A percentile compares a stretch with the other conserved stretches of the same genome.
Conservation (phyloP, 2,113 vertebrate genomes). For the Oriolus oriolus region DNA sequence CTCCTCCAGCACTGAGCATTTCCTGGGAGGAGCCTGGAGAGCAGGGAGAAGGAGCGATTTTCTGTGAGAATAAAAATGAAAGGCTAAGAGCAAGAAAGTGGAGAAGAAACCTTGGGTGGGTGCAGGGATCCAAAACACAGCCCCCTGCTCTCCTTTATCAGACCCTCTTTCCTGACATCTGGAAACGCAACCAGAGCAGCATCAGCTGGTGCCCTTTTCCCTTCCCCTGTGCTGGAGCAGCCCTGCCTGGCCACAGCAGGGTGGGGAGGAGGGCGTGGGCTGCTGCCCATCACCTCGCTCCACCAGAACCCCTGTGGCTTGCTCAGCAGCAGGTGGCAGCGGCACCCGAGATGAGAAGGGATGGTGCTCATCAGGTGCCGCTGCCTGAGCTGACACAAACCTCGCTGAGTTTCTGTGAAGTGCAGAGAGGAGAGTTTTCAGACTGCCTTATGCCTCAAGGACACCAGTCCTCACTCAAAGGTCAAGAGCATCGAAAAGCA, state of each 20-base stretch:
- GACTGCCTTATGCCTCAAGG: slow-evolving; percentile 58
- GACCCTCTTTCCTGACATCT: not conserved
- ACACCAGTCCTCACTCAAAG: slow-evolving; percentile 33
- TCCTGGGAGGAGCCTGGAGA: not conserved
- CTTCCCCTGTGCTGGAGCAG: not conserved
- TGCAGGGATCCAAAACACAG: not conserved
- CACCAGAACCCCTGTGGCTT: not conserved
- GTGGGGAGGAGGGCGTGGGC: not conserved
- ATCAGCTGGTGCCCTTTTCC: not conserved
- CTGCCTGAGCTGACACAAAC: not conserved
- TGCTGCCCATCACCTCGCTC: fast-evolving
- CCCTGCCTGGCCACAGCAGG: not conserved
- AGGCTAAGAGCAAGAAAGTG: not conserved
- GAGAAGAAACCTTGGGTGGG: not conserved
- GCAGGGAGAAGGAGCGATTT: not conserved
- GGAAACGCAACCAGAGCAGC: not conserved
- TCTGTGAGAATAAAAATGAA: not conserved
- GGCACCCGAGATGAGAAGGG: slow-evolving; percentile 20
- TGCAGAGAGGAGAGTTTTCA: slow-evolving; percentile 9
- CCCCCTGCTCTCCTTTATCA: not conserved
- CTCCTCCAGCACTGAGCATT: not conserved
- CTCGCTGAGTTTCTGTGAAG: not conserved
- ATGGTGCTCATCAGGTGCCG: not conserved
- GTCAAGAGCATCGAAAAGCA: slow-evolving; percentile 23
- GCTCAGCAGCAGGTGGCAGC: not conserved